Evolutionary conservation across 2,888 invertebrate species (phyloP).

Genomic region (Leptinotarsa haldemani): DNA sequence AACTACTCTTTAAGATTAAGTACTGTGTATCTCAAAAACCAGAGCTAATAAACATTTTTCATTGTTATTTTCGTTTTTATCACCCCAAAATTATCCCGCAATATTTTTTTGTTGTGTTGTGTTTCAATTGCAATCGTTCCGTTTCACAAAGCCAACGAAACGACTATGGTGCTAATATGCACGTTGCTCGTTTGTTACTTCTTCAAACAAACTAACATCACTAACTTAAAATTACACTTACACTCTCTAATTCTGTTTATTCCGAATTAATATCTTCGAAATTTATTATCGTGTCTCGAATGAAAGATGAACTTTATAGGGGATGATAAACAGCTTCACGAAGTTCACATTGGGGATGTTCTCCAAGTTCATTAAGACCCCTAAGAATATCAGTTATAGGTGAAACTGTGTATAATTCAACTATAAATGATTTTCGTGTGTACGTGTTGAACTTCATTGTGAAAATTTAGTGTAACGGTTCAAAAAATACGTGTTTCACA

Average conservation of each 20-base stretch:
- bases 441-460: too few relatives aligned
- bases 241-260: constrained; percentile 57
- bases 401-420: too few relatives aligned
- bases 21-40: too few relatives aligned
- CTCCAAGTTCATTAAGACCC: background rate
- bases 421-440: too few relatives aligned
- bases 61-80: too few relatives aligned
- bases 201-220: constrained; percentile 47
- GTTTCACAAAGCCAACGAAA: constrained; percentile 5
- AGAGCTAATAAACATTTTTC: too few relatives aligned
- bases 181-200: constrained; percentile 49
- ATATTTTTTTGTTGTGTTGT: too few relatives aligned
- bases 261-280: constrained; percentile 46
- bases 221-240: constrained; percentile 51
- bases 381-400: background rate
- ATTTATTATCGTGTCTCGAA: constrained; percentile 38
- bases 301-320: constrained; percentile 14
- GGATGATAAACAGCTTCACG: background rate
- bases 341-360: constrained; percentile 5
- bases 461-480: too few relatives aligned
- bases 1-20: too few relatives aligned
- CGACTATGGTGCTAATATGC: background rate
- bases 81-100: too few relatives aligned
- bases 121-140: too few relatives aligned
- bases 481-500: too few relatives aligned